Evolutionary conservation across 2,113 vertebrate species (phyloP).

Genomic region (Peromyscus californicus): DNA sequence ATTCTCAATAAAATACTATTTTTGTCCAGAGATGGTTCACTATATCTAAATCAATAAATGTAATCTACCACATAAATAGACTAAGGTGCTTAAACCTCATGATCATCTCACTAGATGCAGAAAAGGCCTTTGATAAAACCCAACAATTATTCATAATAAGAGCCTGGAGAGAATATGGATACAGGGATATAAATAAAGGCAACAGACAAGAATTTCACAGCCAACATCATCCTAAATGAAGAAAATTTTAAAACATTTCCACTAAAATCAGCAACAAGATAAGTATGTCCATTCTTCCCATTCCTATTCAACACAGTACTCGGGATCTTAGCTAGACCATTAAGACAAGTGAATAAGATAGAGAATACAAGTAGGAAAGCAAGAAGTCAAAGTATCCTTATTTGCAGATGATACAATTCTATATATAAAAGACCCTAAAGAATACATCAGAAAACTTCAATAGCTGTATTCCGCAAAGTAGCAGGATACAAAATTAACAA

Average conservation of each 20-base stretch:
- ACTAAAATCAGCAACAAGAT: background rate
- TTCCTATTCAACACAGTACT: background rate
- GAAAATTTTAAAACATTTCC: background rate
- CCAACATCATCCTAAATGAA: background rate
- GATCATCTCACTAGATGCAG: background rate
- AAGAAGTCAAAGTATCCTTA: background rate
- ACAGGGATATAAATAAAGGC: background rate
- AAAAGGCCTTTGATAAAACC: background rate
- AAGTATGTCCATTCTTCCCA: too few species aligned
- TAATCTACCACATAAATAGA: background rate
- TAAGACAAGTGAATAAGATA: background rate
- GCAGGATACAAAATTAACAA: background rate
- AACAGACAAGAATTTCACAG: background rate
- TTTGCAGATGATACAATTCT: background rate
- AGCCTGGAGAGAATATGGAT: background rate
- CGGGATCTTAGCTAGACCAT: background rate
- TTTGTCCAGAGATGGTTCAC: background rate
- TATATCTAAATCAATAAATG: background rate
- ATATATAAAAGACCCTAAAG: background rate
- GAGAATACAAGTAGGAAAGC: background rate
- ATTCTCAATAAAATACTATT: background rate
- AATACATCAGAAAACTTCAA: background rate
- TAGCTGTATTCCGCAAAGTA: background rate
- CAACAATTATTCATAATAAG: background rate
- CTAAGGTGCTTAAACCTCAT: background rate